Evolutionary conservation across 2,113 vertebrate genomes (phyloP).

Genomic region (Archocentrus centrarchus): DNA sequence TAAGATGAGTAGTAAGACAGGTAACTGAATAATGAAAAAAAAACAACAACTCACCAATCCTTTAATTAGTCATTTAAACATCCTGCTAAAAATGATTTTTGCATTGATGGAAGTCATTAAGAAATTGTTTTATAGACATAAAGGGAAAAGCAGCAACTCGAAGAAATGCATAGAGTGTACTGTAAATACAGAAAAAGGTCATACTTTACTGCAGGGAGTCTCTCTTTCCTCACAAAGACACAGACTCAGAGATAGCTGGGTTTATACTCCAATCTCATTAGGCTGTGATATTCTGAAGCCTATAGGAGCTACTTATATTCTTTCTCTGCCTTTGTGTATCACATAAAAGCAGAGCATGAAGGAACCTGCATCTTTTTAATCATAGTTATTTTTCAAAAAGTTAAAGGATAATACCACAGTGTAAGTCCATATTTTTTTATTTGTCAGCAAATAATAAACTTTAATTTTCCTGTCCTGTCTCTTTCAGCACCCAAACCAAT

Average conservation of each 20-base stretch:
- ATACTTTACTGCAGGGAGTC: conserved; percentile 20
- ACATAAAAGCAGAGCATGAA: background rate
- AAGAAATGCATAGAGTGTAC: background rate
- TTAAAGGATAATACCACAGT: background rate
- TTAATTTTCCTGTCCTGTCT: background rate
- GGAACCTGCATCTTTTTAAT: background rate
- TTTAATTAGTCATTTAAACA: conserved; percentile 12
- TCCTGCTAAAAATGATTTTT: background rate
- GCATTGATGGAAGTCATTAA: background rate
- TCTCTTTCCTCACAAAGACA: conserved; percentile 19
- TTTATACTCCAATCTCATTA: conserved; percentile 43
- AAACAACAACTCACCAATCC: background rate
- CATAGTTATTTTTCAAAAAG: background rate
- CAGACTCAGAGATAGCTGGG: conserved; percentile 25
- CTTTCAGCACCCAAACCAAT: background rate
- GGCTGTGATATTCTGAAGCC: conserved; percentile 21
- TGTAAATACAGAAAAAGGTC: conserved; percentile 20
- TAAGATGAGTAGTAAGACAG: background rate
- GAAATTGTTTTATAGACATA: background rate
- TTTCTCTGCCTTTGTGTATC: background rate
- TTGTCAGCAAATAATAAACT: background rate
- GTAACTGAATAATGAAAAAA: background rate
- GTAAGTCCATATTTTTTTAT: background rate
- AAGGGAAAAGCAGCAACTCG: background rate
- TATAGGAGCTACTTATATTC: conserved; percentile 1